Percentiles rank a stretch among this genome's conserved stretches.
phyloP scores from a whole-genome alignment of 1,140 invertebrate species.

The Charaxes varanes region DNA sequence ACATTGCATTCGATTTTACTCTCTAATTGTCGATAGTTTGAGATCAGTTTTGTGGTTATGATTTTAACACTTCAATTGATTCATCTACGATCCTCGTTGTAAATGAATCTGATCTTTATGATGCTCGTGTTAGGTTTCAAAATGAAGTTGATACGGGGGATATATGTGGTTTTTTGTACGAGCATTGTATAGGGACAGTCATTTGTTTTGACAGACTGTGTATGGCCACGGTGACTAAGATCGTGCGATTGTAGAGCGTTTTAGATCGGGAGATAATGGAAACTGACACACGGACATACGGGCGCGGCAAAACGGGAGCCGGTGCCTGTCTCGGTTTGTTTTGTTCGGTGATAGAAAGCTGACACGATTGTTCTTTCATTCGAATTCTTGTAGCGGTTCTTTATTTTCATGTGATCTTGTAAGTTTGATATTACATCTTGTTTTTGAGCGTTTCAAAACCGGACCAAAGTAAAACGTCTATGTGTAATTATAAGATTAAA shows the following conservation, averaged over 20 bases:
- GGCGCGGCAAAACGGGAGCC: slow-evolving; percentile 10
- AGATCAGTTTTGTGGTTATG: slow-evolving; percentile 39
- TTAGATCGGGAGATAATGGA: slow-evolving; percentile 57
- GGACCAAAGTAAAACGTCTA: no score
- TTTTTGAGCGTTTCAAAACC: no score
- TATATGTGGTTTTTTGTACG: slow-evolving; percentile 39
- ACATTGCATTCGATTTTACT: slow-evolving; percentile 36
- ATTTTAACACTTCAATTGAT: slow-evolving; percentile 47
- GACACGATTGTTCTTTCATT: slow-evolving; percentile 6
- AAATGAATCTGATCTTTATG: slow-evolving; percentile 29
- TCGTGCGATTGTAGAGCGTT: slow-evolving; percentile 58
- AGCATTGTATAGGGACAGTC: slow-evolving; percentile 54
- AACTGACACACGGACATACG: slow-evolving; percentile 31
- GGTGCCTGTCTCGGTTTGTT: slow-evolving; percentile 6
- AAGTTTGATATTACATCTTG: no score
- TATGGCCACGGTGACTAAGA: slow-evolving; percentile 58
- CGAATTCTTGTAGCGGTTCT: neutral
- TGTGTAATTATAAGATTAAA: no score
- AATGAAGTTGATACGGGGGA: slow-evolving; percentile 16
- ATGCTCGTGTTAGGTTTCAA: slow-evolving; percentile 16
- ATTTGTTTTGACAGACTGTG: slow-evolving; percentile 68
- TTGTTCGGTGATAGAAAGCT: slow-evolving; percentile 10
- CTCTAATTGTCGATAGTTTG: slow-evolving; percentile 33
- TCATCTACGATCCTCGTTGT: slow-evolving; percentile 24
- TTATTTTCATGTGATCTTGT: no score